Evolutionary conservation across 2,113 vertebrate species (phyloP), one percentile per base, ranked within the genome.

Genomic region (Atlantisia rogersi): DNA sequence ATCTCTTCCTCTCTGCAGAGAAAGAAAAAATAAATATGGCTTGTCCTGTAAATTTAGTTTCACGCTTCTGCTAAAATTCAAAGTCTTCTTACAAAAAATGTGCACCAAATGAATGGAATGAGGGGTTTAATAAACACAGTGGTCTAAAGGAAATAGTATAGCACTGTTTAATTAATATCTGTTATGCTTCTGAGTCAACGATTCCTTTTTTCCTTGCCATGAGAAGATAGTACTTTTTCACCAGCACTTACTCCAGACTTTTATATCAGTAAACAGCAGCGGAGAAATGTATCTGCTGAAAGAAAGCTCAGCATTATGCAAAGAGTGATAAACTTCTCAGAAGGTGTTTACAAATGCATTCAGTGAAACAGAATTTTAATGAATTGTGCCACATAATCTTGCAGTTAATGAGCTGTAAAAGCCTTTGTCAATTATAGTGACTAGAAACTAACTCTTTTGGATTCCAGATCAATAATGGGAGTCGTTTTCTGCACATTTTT

Each of bases 331-430:
- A 97, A 97, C 84, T 96, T 97, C 94, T 97, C 94, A 95, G 93
- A 97, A 97, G 94, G 97, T 98, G 94, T 98, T 98, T 98, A 98
- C 97, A 97, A 97, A 98, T 90, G 95, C 97, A 97, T 97, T 88
- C 97, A 95, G 95, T 93, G 92, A 98, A 97, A 98, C 94, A 96
- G 97, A 98, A 98, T 98, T 98, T 97, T 98, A 98, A 98, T 98
- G 97, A 98, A 98, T 98, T 97, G 91, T 97, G 96, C 97, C 97
- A 97, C 97, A 96, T 98, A 98, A 97, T 98, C 97, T 97, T 94
- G 93, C 9, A 59, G 93, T 97, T 98, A 98, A 98, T 98, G 98
- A 98, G 95, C 96, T 98, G 96, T 93, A 97, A 98, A 98, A 97
- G 93, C 86, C 92, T 97, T 97, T 98, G 97, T 97, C 97, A 98